Evolutionary conservation across 2,113 vertebrate genomes (phyloP).

Genomic region (Sander lucioperca): DNA sequence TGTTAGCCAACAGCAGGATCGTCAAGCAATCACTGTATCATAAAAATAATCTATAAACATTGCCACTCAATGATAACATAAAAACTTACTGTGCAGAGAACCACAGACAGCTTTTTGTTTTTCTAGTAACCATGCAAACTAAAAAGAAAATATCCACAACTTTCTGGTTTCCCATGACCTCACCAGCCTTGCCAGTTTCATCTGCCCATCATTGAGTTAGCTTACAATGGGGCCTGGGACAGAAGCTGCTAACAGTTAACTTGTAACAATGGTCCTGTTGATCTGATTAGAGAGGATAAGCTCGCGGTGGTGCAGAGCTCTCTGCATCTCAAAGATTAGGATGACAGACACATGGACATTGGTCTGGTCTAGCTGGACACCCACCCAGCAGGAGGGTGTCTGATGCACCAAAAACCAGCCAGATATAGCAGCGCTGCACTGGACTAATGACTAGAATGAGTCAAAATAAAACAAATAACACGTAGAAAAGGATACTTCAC

Average conservation of each 20-base stretch:
- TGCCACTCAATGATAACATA: background rate
- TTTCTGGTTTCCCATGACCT: slow-evolving; percentile 35
- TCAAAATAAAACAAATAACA: slow-evolving; percentile 25
- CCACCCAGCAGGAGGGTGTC: slow-evolving; percentile 46
- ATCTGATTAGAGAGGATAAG: slow-evolving; percentile 62
- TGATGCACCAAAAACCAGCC: slow-evolving; percentile 31
- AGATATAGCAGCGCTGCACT: background rate
- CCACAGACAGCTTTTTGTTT: background rate
- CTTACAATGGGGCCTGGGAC: slow-evolving; percentile 13
- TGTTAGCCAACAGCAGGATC: slow-evolving; percentile 54
- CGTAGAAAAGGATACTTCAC: slow-evolving; percentile 23
- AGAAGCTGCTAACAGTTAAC: slow-evolving; percentile 29
- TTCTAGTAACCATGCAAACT: slow-evolving; percentile 27
- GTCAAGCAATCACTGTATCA: slow-evolving; percentile 20
- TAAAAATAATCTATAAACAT: slow-evolving; percentile 13
- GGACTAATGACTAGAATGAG: slow-evolving; percentile 19
- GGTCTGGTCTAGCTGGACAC: slow-evolving; percentile 39
- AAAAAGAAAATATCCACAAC: background rate
- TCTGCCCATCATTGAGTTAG: slow-evolving; percentile 27
- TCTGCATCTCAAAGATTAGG: slow-evolving; percentile 31
- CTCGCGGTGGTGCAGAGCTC: slow-evolving; percentile 30
- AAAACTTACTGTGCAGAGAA: background rate
- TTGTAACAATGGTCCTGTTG: slow-evolving; percentile 44
- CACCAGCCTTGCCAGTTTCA: slow-evolving; percentile 10
- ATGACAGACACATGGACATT: slow-evolving; percentile 38